These are phyloP conservation scores for Pipistrellus pipistrellus DNA, from an alignment of 2,797 vertebrate species.

Conservation along the genomic window DNA sequence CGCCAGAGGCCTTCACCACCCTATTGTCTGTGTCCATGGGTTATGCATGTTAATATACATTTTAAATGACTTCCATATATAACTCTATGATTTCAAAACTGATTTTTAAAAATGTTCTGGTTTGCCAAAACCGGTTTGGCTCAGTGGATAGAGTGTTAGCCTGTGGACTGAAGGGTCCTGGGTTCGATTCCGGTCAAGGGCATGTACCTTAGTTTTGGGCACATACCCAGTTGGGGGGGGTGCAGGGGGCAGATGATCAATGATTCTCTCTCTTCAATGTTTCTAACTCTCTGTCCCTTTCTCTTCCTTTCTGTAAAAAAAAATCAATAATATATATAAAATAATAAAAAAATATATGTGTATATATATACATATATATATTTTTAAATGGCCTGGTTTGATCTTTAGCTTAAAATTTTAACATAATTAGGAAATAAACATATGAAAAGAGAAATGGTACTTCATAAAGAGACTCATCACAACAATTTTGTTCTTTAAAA, in stretches of 20 bases:
- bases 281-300: too few relatives aligned
- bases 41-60: neutral
- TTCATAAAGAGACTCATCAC: neutral
- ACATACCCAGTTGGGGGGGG: too few relatives aligned
- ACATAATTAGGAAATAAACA: neutral
- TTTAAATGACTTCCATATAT: conserved; percentile 18
- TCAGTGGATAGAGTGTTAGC: too few relatives aligned
- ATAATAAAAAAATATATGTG: too few relatives aligned
- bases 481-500: conserved; percentile 32
- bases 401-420: neutral
- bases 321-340: too few relatives aligned
- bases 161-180: too few relatives aligned
- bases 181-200: too few relatives aligned
- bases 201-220: too few relatives aligned
- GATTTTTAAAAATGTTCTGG: neutral
- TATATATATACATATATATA: too few relatives aligned
- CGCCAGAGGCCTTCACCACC: neutral
- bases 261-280: too few relatives aligned
- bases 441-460: neutral
- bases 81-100: neutral
- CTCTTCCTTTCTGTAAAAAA: too few relatives aligned
- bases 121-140: neutral
- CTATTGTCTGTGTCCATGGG: neutral
- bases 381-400: neutral
- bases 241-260: too few relatives aligned